phyloP scores from a whole-genome alignment of 1,140 invertebrate genomes.

The Drosophila ananassae region DNA sequence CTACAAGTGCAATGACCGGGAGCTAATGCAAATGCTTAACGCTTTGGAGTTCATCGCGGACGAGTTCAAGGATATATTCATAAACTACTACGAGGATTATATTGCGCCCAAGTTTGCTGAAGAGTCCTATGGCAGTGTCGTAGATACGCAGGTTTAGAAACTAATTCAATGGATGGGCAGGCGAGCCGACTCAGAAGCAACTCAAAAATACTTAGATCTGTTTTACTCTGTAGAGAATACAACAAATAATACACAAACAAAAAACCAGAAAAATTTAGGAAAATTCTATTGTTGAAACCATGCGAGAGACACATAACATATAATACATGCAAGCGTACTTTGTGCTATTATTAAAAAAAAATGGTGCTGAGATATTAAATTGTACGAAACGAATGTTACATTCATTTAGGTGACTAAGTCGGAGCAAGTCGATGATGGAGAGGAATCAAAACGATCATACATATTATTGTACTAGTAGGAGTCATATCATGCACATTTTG shows the following conservation, averaged over 20 bases:
- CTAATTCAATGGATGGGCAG: neutral
- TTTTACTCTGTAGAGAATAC: slow-evolving; percentile 49
- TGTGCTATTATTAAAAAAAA: slow-evolving; percentile 62
- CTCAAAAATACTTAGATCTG: slow-evolving; percentile 39
- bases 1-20: slow-evolving; percentile 67
- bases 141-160: slow-evolving; percentile 68
- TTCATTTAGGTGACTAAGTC: slow-evolving; percentile 62
- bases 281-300: slow-evolving; percentile 57
- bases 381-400: slow-evolving; percentile 67
- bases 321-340: slow-evolving; percentile 42
- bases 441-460: slow-evolving; percentile 48
- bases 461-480: slow-evolving; percentile 27
- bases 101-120: slow-evolving; percentile 72
- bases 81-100: slow-evolving; percentile 72
- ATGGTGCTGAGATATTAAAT: slow-evolving; percentile 68
- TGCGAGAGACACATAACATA: slow-evolving; percentile 16
- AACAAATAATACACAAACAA: slow-evolving; percentile 15
- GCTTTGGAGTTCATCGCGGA: slow-evolving; percentile 71
- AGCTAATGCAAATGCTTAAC: slow-evolving; percentile 72
- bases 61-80: slow-evolving; percentile 72
- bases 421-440: slow-evolving; percentile 18
- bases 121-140: slow-evolving; percentile 62
- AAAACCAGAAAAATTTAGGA: slow-evolving; percentile 22
- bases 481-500: slow-evolving; percentile 56
- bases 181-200: neutral